These are phyloP conservation scores for Amphimallon solstitiale DNA, from an alignment of 2,888 invertebrate genomes.

Conservation along the genomic window DNA sequence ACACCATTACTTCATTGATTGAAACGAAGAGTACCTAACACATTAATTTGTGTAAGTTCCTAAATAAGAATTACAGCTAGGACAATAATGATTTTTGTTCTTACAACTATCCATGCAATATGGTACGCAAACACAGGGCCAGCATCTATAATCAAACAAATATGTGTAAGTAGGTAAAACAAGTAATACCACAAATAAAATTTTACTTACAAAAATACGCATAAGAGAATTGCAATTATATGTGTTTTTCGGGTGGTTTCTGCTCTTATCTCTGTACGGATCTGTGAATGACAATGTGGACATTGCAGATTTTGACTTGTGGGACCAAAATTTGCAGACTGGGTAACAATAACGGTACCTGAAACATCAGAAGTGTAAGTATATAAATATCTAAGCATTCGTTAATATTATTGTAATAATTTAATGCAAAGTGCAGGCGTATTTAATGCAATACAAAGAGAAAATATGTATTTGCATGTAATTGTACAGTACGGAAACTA, in stretches of 20 bases:
- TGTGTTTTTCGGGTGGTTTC: conserved; percentile 27
- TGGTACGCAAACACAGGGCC: conserved; percentile 36
- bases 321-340: conserved; percentile 12
- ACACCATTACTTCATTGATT: too few relatives aligned
- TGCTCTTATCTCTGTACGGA: conserved; percentile 9
- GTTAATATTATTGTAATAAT: too few relatives aligned
- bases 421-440: too few relatives aligned
- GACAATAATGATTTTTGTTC: conserved; percentile 39
- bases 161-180: background rate
- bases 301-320: background rate
- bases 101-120: conserved; percentile 37
- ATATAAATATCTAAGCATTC: too few relatives aligned
- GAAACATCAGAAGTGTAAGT: background rate
- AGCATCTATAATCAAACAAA: conserved; percentile 29
- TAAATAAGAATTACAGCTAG: conserved; percentile 24
- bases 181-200: background rate
- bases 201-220: conserved; percentile 24
- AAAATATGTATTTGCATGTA: too few relatives aligned
- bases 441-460: too few relatives aligned
- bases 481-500: too few relatives aligned
- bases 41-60: conserved; percentile 19
- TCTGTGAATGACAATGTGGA: conserved; percentile 16
- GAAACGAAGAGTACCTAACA: too few relatives aligned
- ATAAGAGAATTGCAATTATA: conserved; percentile 23
- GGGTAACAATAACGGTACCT: background rate